Conservation (phyloP, 2,888 invertebrate genomes). For the Priocnemis perturbator region DNA sequence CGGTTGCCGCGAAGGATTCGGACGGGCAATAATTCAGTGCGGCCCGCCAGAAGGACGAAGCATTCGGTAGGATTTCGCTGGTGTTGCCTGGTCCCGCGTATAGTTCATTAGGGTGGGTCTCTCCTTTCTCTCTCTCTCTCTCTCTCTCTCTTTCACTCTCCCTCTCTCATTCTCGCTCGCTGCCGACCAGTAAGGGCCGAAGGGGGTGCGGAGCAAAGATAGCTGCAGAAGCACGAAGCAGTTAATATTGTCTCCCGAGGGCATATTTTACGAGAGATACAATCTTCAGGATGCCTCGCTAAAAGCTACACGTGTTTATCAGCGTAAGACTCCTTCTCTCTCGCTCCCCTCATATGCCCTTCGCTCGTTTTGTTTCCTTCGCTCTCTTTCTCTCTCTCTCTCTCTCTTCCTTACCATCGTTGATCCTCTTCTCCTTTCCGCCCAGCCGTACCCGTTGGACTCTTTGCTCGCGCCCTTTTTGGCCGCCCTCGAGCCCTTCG, state of each 20-base stretch:
- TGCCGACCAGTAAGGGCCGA: constrained; percentile 16
- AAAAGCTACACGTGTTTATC: constrained; percentile 76
- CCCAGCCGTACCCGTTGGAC: not conserved
- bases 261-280: constrained; percentile 74
- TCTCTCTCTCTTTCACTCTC: too few species aligned
- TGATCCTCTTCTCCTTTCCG: constrained; percentile 11
- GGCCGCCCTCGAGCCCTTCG: constrained; percentile 58
- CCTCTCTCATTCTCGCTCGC: too few species aligned
- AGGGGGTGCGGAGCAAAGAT: constrained; percentile 49
- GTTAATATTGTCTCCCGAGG: constrained; percentile 74
- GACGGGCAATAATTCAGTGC: constrained; percentile 58
- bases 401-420: constrained; percentile 15
- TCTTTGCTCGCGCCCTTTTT: constrained; percentile 32
- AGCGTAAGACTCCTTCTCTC: constrained; percentile 58
- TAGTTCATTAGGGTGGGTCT: constrained; percentile 63
- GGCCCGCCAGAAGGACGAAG: constrained; percentile 20
- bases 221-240: constrained; percentile 70
- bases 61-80: constrained; percentile 47
- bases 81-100: constrained; percentile 46
- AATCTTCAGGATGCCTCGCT: constrained; percentile 73
- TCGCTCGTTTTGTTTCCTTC: constrained; percentile 22
- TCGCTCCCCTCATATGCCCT: constrained; percentile 30
- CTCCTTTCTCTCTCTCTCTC: constrained; percentile 26
- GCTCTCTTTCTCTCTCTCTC: constrained; percentile 29
- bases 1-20: constrained; percentile 51